Conservation (phyloP, 2,888 invertebrate genomes). For the Deilephila porcellus region DNA sequence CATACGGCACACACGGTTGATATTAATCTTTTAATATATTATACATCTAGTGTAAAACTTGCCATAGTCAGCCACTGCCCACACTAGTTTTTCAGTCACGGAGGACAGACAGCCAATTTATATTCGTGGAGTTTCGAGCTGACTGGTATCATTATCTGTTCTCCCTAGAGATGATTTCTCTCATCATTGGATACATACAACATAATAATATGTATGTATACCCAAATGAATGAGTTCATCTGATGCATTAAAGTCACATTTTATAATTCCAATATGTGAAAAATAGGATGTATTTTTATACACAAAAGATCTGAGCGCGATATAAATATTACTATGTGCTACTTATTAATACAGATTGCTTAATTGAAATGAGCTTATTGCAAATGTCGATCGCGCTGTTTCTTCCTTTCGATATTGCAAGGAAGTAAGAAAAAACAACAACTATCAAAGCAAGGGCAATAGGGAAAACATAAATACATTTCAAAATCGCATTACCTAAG, state of each 20-base stretch:
- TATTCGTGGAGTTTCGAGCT: too few relatives aligned
- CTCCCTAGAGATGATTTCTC: too few relatives aligned
- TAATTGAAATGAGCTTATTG: neutral
- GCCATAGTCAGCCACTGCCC: too few relatives aligned
- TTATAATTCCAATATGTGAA: too few relatives aligned
- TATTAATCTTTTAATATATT: neutral
- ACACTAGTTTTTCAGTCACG: too few relatives aligned
- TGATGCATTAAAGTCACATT: too few relatives aligned
- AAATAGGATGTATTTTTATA: too few relatives aligned
- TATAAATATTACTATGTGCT: neutral
- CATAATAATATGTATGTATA: too few relatives aligned
- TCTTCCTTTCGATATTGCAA: neutral
- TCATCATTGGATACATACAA: too few relatives aligned
- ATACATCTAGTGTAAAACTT: neutral
- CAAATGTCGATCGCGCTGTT: neutral
- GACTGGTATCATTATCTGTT: too few relatives aligned
- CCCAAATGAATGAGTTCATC: too few relatives aligned
- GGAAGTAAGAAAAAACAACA: slow-evolving; percentile 16
- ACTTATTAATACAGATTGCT: neutral
- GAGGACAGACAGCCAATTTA: too few relatives aligned
- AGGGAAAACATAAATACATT: slow-evolving; percentile 43
- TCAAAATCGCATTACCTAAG: slow-evolving; percentile 61
- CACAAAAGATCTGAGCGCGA: neutral
- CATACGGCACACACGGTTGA: neutral
- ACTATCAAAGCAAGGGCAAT: slow-evolving; percentile 26